Evolutionary conservation across 2,888 invertebrate genomes (phyloP), one percentile per base, ranked within the genome.

Genomic region (Acanthacorydalis orientalis): DNA sequence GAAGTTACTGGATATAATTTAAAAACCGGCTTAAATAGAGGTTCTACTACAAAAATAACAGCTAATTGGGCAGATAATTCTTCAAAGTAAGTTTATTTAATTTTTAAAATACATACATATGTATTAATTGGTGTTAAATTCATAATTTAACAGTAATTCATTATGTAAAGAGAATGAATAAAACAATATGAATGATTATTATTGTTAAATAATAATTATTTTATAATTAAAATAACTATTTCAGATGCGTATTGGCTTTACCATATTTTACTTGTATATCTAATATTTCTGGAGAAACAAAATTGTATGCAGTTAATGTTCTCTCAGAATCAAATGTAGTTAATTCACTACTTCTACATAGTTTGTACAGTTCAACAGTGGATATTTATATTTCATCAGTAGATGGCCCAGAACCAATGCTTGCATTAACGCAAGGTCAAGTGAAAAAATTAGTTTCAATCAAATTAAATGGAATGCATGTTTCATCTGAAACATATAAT

Each of bases 241-340:
- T 46, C 64, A 77, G 77, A 52, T 87, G 86, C 61, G 60, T 76
- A 7, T 55, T 80, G 46, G 69, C 78, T 33, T 72, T 73, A 1
- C 73, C 76, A 7, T 77, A 75, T 60, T 79, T 78, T 61, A 73
- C 74, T 7, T 87, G 86, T 55, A 54, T 78, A 23, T 75, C 77
- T 1, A 72, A 70, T 11, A 64, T 62, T 7, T 66, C 65, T 47
- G 66, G 64, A 15, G 64, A 72, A 33, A 67, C 66, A 50, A 68
- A 77, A 50, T 59, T 85, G 14, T 69, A 79, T 33, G 73, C 78
- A 9, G 57, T 83, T 16, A 75, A 85, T 58, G 64, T 84, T 9
- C 68, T 71, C 1, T 69, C 74, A 1, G 63, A 70, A 40, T 39
- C 49, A 23, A 52, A 46, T 49, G 35, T 46, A 54, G 54, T 57